Percentiles rank a stretch among this genome's conserved stretches.
These are phyloP conservation scores for Carassius carassius DNA, from an alignment of 2,113 vertebrate species.

Conservation along the genomic window DNA sequence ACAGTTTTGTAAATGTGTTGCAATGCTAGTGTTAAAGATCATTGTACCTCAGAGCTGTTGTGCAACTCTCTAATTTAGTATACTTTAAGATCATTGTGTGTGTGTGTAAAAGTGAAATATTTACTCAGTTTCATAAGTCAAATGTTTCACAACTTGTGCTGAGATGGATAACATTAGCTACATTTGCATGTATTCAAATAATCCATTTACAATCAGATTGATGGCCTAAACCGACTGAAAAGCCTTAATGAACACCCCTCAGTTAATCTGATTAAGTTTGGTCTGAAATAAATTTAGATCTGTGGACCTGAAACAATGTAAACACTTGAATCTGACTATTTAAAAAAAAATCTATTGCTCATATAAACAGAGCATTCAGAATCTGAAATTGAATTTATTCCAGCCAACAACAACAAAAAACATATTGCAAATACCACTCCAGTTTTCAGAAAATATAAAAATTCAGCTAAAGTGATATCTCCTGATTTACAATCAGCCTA, in stretches of 20 bases:
- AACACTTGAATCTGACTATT: background rate
- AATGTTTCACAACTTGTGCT: background rate
- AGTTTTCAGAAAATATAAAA: no score
- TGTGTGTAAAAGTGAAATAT: background rate
- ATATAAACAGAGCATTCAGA: no score
- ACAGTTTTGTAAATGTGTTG: background rate
- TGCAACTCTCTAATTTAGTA: slow-evolving; percentile 3
- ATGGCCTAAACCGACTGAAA: background rate
- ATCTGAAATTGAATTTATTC: no score
- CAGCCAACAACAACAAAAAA: no score
- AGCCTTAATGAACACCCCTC: background rate
- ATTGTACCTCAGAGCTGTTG: slow-evolving; percentile 5
- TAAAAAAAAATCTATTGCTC: background rate
- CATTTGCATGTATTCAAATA: background rate
- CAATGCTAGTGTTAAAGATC: background rate
- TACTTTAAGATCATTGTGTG: background rate
- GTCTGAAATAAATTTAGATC: no score
- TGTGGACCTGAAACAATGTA: no score
- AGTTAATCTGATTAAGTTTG: no score
- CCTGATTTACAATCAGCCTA: no score
- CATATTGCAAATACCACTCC: no score
- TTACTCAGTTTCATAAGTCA: background rate
- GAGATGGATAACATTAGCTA: background rate
- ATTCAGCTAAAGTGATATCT: no score
- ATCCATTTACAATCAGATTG: background rate